A percentile compares a stretch with the other conserved stretches of the same genome.
phyloP scores from a whole-genome alignment of 1,140 invertebrate species.

The Spodoptera litura region DNA sequence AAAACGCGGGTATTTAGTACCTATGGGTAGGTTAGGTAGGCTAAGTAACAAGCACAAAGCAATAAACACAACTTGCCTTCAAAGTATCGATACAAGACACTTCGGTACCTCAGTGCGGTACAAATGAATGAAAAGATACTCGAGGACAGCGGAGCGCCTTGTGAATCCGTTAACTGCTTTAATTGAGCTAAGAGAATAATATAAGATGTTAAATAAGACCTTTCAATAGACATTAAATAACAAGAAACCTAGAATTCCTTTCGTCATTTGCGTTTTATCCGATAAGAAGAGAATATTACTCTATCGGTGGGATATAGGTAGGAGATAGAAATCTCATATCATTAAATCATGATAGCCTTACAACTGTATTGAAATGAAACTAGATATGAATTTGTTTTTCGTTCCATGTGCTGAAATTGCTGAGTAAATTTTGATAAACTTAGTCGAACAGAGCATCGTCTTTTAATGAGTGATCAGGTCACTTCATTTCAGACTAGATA shows the following conservation, averaged over 20 bases:
- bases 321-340: no score
- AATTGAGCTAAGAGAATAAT: slow-evolving; percentile 12
- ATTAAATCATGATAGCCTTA: no score
- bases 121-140: slow-evolving; percentile 10
- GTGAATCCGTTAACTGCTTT: slow-evolving; percentile 18
- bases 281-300: background rate
- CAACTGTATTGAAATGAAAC: no score
- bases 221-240: background rate
- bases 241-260: background rate
- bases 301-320: background rate
- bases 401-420: no score
- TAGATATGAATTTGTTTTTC: no score
- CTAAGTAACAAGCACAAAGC: background rate
- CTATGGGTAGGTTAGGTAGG: no score
- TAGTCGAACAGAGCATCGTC: no score
- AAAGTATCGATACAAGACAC: background rate
- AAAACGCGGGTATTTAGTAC: no score
- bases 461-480: no score
- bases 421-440: no score
- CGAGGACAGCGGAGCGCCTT: slow-evolving; percentile 7
- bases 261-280: background rate
- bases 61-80: background rate
- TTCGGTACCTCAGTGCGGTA: background rate
- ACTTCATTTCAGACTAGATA: no score
- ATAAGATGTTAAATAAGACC: background rate